Evolutionary conservation across 30 jellyfish, hydroid and myxozoan genomes (phyloP), one percentile per base, ranked within the genome.

Genomic region (Hydractinia symbiolongicarpus): DNA sequence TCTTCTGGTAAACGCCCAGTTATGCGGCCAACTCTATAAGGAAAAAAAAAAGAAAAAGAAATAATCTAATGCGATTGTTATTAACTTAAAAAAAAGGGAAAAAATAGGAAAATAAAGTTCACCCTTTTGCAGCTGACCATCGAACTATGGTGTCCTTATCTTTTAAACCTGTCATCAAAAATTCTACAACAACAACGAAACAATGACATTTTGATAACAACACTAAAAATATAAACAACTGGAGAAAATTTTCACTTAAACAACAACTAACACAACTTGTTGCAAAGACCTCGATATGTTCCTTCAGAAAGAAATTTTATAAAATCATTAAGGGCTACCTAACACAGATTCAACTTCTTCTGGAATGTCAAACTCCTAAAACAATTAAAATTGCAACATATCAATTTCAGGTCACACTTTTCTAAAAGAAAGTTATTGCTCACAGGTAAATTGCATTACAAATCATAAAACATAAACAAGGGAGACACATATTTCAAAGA

Each of bases 61-160:
- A 11, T 13, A 16, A 58, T 11, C 15, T 11, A 58, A 58, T 16
- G 19, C 17, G 19, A 58, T 13, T 58, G 15, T 58, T 11, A 3
- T 58, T 11, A 58, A 58, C 69, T 58, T 58, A 11, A 58, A 11
- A 16, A 58, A 1, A 13, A 57, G n/a, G 16, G 9, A 64, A 64
- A 64, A 64, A 64, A 6, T 64, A 64, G 74, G 40, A 6, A 64
- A 13, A 64, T 49, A 73, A 30, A 16, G 21, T 10, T 70, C 17
- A 86, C 98, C 98, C 98, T 72, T 91, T 91, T 4, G 98, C 98
- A 20, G 98, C 98, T 58, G 96, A 91, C 98, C 98, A 91, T 11
- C 98, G 81, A 44, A 91, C 98, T 50, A 86, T 84, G 5, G 96
- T 91, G 67, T 91, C 96, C 8, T 70, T 66, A 60, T 91, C 98